Evolutionary conservation across 2,113 vertebrate species (phyloP), one percentile per base, ranked within the genome.

Genomic region (Passer montanus): DNA sequence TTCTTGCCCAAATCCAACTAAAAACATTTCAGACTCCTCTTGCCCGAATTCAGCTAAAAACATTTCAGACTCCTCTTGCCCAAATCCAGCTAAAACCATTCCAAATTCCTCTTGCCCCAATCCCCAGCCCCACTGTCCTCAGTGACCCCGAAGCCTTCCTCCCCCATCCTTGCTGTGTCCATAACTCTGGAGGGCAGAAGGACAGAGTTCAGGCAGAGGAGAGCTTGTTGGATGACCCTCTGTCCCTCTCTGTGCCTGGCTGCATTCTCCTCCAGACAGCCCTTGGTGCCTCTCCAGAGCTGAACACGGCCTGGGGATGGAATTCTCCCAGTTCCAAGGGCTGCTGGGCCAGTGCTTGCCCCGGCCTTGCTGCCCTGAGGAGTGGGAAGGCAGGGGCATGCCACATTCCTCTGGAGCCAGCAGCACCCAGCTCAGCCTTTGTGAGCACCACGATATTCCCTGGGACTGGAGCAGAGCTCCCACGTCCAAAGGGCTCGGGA

Each of bases 251-350:
- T 62, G 60, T n/a, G 63, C 82, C 85, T 87, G 75, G 82, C 88
- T 88, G 79, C 21, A 1, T 41, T 89, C 46, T 73, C 43, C 63
- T 69, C 85, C 67, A 81, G 79, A 72, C 88, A 86, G 63, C 30
- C 43, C 39, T 75, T 94, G 72, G 83, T 79, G 75, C 63, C 55
- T 86, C 79, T 92, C 86, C 89, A 95, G 89, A 64, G 52, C 70
- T 39, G 23, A 77, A 44, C 66, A 30, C 37, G 6, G 62, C 72
- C 90, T 44, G 39, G 16, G 85, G 66, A 75, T 7, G 24, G 35
- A 76, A 69, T 23, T 49, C 70, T 22, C 63, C 63, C 37, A 2
- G 41, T 7, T 28, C 62, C 43, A 50, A 91, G 66, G 5, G 39
- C 52, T 89, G 92, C 58, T 3, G 20, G 81, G 69, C 74, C 84